These are phyloP conservation scores for Callorhinus ursinus DNA, from an alignment of 2,113 vertebrate species.

Conservation along the genomic window DNA sequence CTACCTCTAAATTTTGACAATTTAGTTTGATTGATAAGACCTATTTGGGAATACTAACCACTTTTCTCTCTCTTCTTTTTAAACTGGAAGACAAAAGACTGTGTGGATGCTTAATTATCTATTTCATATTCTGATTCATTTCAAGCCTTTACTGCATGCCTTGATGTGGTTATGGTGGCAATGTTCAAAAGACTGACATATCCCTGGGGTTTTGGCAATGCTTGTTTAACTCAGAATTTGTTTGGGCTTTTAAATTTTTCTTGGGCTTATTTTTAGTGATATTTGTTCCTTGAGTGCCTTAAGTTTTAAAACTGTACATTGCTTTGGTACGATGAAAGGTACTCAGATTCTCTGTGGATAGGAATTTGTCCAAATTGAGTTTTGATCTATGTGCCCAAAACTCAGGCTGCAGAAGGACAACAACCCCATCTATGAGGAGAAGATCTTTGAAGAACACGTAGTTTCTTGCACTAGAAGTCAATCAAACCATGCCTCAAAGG, in stretches of 20 bases:
- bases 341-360: not conserved
- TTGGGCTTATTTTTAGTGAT: not conserved
- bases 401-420: not conserved
- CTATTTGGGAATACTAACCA: not conserved
- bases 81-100: slow-evolving; percentile 11
- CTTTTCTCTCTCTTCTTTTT: not conserved
- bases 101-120: not conserved
- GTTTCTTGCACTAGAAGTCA: not conserved
- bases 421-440: not conserved
- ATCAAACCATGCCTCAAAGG: not conserved
- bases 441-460: not conserved
- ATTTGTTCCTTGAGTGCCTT: not conserved
- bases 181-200: slow-evolving; percentile 19
- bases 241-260: slow-evolving; percentile 1
- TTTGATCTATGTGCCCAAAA: not conserved
- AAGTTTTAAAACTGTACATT: slow-evolving; percentile 36
- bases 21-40: not conserved
- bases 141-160: not conserved
- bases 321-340: slow-evolving; percentile 3
- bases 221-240: slow-evolving; percentile 52
- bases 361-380: not conserved
- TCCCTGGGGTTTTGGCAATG: slow-evolving; percentile 12
- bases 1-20: not conserved
- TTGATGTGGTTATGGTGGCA: slow-evolving; percentile 57
- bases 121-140: slow-evolving; percentile 63